Conservation (phyloP, 2,113 vertebrate species). For the Melanotaenia duboulayi region DNA sequence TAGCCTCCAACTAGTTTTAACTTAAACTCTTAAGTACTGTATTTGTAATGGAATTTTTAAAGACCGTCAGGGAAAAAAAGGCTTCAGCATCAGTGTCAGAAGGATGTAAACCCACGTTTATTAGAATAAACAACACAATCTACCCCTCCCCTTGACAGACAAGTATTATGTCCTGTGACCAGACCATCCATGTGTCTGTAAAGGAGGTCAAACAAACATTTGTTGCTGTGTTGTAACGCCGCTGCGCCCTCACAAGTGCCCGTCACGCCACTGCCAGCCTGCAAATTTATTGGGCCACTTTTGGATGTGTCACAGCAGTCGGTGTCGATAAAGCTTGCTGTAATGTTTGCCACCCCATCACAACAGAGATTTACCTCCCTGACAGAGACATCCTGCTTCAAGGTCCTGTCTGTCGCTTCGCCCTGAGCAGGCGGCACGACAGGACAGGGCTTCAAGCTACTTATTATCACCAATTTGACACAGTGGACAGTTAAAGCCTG, state of each 20-base stretch:
- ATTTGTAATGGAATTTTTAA: no score
- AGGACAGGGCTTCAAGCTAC: slow-evolving; percentile 78
- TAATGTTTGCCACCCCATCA: slow-evolving; percentile 85
- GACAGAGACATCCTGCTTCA: slow-evolving; percentile 82
- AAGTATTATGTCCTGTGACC: slow-evolving; percentile 3
- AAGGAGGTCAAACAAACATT: slow-evolving; percentile 81
- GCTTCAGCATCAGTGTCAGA: neutral
- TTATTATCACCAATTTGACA: slow-evolving; percentile 89
- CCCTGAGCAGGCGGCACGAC: slow-evolving; percentile 23
- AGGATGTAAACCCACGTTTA: neutral
- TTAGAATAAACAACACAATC: slow-evolving; percentile 7
- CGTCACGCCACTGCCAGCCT: slow-evolving; percentile 73
- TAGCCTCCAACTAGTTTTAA: no score
- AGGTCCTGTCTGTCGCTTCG: slow-evolving; percentile 78
- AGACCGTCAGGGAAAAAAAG: no score
- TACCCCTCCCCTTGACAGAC: neutral
- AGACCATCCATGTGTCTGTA: neutral
- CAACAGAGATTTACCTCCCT: slow-evolving; percentile 79
- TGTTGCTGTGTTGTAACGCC: slow-evolving; percentile 64
- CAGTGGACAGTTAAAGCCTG: slow-evolving; percentile 78
- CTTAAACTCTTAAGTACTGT: no score
- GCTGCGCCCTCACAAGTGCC: slow-evolving; percentile 59
- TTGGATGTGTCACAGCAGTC: slow-evolving; percentile 78
- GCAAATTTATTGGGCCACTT: slow-evolving; percentile 79
- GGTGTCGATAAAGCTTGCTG: slow-evolving; percentile 85